Evolutionary conservation across 2,888 invertebrate species (phyloP).

Genomic region (Labia minor): DNA sequence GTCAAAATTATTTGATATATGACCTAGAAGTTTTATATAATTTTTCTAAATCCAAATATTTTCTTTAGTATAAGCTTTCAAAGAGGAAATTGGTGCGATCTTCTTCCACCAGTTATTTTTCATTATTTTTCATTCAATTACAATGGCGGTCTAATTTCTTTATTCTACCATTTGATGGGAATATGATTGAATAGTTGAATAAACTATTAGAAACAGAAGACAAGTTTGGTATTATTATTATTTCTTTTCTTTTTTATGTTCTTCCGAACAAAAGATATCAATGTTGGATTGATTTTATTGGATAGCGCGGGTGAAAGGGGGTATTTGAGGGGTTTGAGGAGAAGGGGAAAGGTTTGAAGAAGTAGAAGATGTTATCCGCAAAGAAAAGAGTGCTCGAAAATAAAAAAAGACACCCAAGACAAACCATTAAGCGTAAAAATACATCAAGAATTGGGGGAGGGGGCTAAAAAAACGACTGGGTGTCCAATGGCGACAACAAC

Average conservation of each 20-base stretch:
- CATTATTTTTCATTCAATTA: no score
- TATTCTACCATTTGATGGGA: neutral
- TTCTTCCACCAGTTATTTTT: no score
- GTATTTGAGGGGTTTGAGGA: no score
- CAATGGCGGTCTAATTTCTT: no score
- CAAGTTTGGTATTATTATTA: no score
- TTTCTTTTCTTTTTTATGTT: neutral
- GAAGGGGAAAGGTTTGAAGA: no score
- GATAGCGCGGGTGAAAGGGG: no score
- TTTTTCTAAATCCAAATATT: no score
- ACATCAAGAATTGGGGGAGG: neutral
- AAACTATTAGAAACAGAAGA: neutral
- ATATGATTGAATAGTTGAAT: neutral
- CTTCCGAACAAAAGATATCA: slow-evolving; percentile 7
- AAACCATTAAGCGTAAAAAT: slow-evolving; percentile 13
- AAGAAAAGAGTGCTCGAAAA: neutral
- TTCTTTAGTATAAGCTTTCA: no score
- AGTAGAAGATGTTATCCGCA: neutral
- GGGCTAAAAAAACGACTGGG: neutral
- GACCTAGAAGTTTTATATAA: no score
- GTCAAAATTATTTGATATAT: no score
- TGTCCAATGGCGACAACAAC: slow-evolving; percentile 8
- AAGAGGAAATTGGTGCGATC: no score
- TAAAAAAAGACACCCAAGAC: slow-evolving; percentile 7
- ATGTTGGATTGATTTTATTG: neutral